phyloP scores from a whole-genome alignment of 2,888 invertebrate species.

The Argynnis bischoffii region DNA sequence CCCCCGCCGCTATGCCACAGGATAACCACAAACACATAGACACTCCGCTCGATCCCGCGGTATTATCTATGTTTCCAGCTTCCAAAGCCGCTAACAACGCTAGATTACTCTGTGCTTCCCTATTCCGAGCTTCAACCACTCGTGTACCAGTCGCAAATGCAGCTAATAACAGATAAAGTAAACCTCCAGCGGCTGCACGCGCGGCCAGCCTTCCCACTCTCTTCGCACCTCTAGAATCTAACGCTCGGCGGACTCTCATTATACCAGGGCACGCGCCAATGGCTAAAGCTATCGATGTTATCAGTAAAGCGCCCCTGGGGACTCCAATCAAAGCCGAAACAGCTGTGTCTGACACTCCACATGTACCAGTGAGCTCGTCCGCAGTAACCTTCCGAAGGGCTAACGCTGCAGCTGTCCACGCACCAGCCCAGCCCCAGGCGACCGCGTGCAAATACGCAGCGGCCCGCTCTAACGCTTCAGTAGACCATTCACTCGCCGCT shows the following conservation, averaged over 20 bases:
- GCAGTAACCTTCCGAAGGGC: constrained; percentile 90
- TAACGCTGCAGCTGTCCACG: constrained; percentile 91
- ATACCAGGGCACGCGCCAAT: constrained; percentile 89
- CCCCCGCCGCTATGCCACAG: constrained; percentile 84
- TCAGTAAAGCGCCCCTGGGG: constrained; percentile 84
- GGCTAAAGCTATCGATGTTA: constrained; percentile 87
- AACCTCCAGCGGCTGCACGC: constrained; percentile 89
- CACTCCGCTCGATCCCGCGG: constrained; percentile 65
- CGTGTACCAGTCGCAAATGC: constrained; percentile 87
- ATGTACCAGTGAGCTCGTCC: constrained; percentile 91
- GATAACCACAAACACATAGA: constrained; percentile 84
- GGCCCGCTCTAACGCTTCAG: constrained; percentile 93
- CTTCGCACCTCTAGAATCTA: constrained; percentile 83
- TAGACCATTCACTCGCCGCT: constrained; percentile 96
- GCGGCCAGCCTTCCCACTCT: constrained; percentile 87
- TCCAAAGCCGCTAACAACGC: constrained; percentile 78
- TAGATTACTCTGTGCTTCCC: constrained; percentile 70
- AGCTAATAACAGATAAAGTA: constrained; percentile 89
- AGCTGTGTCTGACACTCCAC: constrained; percentile 85
- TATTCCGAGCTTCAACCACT: constrained; percentile 82
- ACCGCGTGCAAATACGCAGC: constrained; percentile 92
- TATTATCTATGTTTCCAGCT: constrained; percentile 52
- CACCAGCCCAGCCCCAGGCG: constrained; percentile 94
- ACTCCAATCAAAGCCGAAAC: constrained; percentile 84
- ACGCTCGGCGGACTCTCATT: constrained; percentile 85